Base-by-base conservation (phyloP, 2,797 vertebrate species). In the Spea hammondii region DNA sequence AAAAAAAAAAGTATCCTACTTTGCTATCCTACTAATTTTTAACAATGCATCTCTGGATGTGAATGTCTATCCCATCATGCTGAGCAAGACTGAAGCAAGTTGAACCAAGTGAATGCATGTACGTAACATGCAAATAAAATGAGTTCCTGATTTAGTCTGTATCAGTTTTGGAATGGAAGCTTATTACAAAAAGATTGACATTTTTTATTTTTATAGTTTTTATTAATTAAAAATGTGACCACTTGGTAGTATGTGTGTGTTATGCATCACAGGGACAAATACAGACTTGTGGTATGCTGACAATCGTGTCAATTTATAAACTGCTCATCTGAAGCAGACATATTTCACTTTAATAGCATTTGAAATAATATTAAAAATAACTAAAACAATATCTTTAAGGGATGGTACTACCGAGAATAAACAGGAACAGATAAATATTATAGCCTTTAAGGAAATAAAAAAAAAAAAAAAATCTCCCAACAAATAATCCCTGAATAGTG, bases 351-450 rank as follows among this genome's bases (percentile, higher is more conserved):
- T 64, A 10, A 65, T 74, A 69, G 47, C 53, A 74, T 69, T 49
- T 62, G n/a, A 65, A 59, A 59, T 8, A 9, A 8, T 32, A 74
- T 62, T 79, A 67, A 79, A 62, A 57, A 66, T 49, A 68, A 4
- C 17, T 46, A 46, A 5, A 68, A 14, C 13, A 79, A 62, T 60
- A 54, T 77, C 59, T 62, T 62, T 62, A 62, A 17, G 59, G 59
- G 14, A 69, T 57, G 13, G 62, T 65, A 59, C 65, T 62, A 54
- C 44, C 48, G 78, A 74, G 45, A 65, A 64, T 48, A 49, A 74
- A 68, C 68, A 54, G 54, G 69, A 64, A 65, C 12, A 62, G 60
- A 80, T 80, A 75, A 80, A 75, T 65, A 80, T 73, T 68, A 69
- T 49, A 70, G 44, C 54, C 71, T 74, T 60, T 69, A 54, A 48